These are phyloP conservation scores for Lasiurus borealis DNA, from an alignment of 2,113 vertebrate genomes.

Conservation along the genomic window DNA sequence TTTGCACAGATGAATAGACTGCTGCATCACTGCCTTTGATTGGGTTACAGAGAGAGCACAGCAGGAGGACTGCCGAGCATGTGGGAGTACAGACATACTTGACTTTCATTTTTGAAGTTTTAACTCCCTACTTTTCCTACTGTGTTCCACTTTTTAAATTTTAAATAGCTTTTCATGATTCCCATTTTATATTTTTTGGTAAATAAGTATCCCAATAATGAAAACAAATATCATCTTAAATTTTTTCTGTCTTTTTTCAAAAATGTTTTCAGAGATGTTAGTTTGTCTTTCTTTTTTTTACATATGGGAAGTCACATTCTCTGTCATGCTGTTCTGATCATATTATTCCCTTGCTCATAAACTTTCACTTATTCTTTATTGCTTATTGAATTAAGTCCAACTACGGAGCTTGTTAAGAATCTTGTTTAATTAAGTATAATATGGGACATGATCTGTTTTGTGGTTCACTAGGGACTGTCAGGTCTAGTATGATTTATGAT, in stretches of 20 bases:
- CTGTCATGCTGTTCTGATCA: background rate
- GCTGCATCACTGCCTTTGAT: background rate
- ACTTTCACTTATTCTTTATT: constrained; percentile 65
- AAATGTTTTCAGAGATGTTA: background rate
- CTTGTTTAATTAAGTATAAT: constrained; percentile 63
- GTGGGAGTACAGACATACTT: background rate
- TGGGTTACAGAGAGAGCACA: background rate
- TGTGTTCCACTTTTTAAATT: background rate
- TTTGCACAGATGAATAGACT: background rate
- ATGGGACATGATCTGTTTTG: background rate
- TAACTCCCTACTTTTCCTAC: background rate
- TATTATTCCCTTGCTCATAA: constrained; percentile 57
- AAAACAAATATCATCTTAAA: background rate
- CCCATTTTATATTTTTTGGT: background rate
- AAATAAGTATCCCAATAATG: background rate
- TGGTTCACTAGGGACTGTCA: background rate
- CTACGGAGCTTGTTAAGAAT: constrained; percentile 54
- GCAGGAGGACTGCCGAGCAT: background rate
- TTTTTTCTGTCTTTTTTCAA: background rate
- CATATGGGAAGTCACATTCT: background rate
- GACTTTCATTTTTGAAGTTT: constrained; percentile 13
- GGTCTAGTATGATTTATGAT: background rate
- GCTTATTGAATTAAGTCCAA: constrained; percentile 58
- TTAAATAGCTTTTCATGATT: constrained; percentile 18
- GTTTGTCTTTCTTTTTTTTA: background rate